Base-by-base conservation (phyloP, 1,140 invertebrate genomes). In the Pseudomyrmex dendroicus region DNA sequence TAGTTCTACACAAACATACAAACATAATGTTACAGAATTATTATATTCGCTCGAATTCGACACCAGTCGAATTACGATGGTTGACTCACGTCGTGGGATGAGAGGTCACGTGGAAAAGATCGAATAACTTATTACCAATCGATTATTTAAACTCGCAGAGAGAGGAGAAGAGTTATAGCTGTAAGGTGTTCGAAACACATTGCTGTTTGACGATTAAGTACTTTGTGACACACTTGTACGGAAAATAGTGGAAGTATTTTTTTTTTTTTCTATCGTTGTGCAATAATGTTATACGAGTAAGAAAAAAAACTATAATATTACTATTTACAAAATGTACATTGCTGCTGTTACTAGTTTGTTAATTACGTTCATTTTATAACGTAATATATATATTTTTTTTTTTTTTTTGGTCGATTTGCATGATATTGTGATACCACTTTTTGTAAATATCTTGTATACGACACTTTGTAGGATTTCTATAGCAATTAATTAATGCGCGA, bases 391-490 rank as follows among this genome's bases (percentile, higher is more conserved):
- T 57, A 59, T 48, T 3, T 4, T 25, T 1, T 25, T 25, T 25
- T 35, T 35, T 35, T 35, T 35, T 7, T 63, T 68, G 2, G 2
- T 76, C 50, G n/a, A 22, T 56, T 83, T 8, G 57, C 15, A 46
- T 59, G 57, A 72, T 57, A 67, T 66, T 73, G 74, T 82, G 85
- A 86, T 80, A 84, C 35, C 64, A 64, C 22, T 61, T 82, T 82
- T 67, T 82, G 68, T 68, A 76, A 1, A 77, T 77, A 67, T 77
- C 25, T 66, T 54, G 67, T 46, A 25, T 25, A 22, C 44, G 12
- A 50, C 22, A 20, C 64, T 64, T 76, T 44, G 10, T 66, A 76
- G 9, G 15, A 17, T 78, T n/a, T 57, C n/a, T 70, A 20, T 70
- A 48, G 44, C 44, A 44, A 59, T 9, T 48, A 70, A 59, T 13